Percentiles rank a stretch among this genome's conserved stretches.
phyloP scores from a whole-genome alignment of 1,140 invertebrate species.

The Sitobion miscanthi region DNA sequence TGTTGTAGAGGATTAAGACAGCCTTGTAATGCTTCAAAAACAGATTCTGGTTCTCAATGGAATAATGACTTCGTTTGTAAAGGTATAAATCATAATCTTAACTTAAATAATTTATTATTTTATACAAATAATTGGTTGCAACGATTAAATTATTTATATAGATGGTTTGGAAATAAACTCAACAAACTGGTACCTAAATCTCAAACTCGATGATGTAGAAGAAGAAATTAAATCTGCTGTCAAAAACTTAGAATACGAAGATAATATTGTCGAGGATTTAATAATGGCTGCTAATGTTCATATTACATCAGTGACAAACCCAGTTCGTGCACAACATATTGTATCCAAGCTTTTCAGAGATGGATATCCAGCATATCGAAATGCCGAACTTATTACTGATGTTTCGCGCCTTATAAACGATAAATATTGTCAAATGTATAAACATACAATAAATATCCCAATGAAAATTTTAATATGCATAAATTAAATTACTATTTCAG shows the following conservation, averaged over 20 bases:
- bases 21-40: no score
- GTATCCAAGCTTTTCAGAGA: conserved; percentile 67
- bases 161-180: not conserved
- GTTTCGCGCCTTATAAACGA: conserved; percentile 69
- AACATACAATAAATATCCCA: no score
- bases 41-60: not conserved
- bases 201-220: conserved; percentile 17
- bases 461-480: no score
- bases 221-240: not conserved
- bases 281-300: conserved; percentile 66
- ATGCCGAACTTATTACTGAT: conserved; percentile 69
- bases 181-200: not conserved
- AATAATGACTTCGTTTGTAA: not conserved
- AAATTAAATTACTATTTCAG: not conserved
- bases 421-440: conserved; percentile 65
- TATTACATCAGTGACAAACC: conserved; percentile 64
- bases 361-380: conserved; percentile 66
- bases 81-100: not conserved
- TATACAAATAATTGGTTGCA: no score
- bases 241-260: not conserved
- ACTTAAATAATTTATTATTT: not conserved
- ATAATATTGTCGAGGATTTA: conserved; percentile 65
- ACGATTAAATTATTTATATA: not conserved
- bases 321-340: conserved; percentile 68
- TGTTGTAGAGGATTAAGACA: not conserved